Percentiles rank a stretch among this genome's conserved stretches.
Evolutionary conservation across 2,113 vertebrate species (phyloP).

Genomic region (Coreoperca whiteheadi): DNA sequence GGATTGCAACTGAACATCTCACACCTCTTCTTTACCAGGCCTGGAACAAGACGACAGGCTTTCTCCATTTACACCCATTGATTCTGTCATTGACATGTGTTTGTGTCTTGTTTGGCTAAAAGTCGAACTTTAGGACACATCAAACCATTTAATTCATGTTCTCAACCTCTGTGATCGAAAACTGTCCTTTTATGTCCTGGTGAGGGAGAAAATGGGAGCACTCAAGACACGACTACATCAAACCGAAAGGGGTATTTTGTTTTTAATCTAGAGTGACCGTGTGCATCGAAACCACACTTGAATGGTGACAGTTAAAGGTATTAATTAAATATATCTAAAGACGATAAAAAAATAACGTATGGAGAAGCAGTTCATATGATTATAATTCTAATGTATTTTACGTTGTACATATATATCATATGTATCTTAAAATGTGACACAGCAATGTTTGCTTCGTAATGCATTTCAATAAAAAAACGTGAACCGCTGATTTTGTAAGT

Average conservation of each 20-base stretch:
- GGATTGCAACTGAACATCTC: slow-evolving; percentile 77
- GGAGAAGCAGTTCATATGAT: too few species aligned
- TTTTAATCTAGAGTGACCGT: too few species aligned
- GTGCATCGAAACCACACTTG: not conserved
- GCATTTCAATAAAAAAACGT: not conserved
- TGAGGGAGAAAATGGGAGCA: slow-evolving; percentile 29
- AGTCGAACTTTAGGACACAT: slow-evolving; percentile 76
- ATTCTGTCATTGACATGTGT: slow-evolving; percentile 82
- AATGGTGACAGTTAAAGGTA: not conserved
- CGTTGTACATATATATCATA: too few species aligned
- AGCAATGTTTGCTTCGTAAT: not conserved
- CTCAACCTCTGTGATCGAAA: slow-evolving; percentile 61
- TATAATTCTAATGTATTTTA: not conserved
- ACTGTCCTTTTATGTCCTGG: slow-evolving; percentile 35
- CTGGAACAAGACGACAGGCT: slow-evolving; percentile 79
- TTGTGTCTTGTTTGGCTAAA: slow-evolving; percentile 80
- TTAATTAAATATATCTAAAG: not conserved
- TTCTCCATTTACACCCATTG: slow-evolving; percentile 86
- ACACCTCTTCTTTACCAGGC: slow-evolving; percentile 70
- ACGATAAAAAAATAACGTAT: too few species aligned
- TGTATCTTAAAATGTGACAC: not conserved
- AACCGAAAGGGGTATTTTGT: not conserved
- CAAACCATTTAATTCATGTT: slow-evolving; percentile 70
- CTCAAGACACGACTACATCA: not conserved
- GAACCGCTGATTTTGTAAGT: too few species aligned